phyloP scores from a whole-genome alignment of 1,140 invertebrate genomes.

The Halesus radiatus region DNA sequence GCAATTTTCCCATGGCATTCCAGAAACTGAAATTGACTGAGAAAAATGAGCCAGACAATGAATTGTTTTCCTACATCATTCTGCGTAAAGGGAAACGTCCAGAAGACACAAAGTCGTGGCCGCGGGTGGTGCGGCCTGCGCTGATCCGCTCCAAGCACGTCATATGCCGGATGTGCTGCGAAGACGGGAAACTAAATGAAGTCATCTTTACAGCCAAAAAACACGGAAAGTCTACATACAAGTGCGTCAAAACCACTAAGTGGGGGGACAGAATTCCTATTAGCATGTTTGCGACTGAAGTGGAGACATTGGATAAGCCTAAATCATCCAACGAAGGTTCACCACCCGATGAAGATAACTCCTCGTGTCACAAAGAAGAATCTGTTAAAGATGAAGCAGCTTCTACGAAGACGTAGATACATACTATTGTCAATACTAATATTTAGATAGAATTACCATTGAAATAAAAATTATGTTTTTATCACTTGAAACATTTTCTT shows the following conservation, averaged over 20 bases:
- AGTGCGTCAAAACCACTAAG: constrained; percentile 76
- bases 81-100: constrained; percentile 81
- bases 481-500: too few relatives aligned
- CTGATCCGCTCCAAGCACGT: constrained; percentile 77
- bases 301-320: neutral
- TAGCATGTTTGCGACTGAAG: constrained; percentile 57
- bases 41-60: constrained; percentile 64
- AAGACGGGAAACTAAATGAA: constrained; percentile 81
- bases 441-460: too few relatives aligned
- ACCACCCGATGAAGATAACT: too few relatives aligned
- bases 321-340: too few relatives aligned
- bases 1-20: constrained; percentile 83
- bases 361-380: too few relatives aligned
- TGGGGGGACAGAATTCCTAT: constrained; percentile 84
- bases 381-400: too few relatives aligned
- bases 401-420: too few relatives aligned
- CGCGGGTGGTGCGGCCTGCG: constrained; percentile 80
- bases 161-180: constrained; percentile 84
- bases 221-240: constrained; percentile 78
- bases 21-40: constrained; percentile 70
- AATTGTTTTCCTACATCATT: constrained; percentile 83
- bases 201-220: constrained; percentile 82
- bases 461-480: too few relatives aligned
- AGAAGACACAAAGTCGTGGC: constrained; percentile 76
- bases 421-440: too few relatives aligned